A percentile compares a stretch with the other conserved stretches of the same genome.
These are phyloP conservation scores for Colostygia pectinataria DNA, from an alignment of 2,888 invertebrate species.

Conservation along the genomic window DNA sequence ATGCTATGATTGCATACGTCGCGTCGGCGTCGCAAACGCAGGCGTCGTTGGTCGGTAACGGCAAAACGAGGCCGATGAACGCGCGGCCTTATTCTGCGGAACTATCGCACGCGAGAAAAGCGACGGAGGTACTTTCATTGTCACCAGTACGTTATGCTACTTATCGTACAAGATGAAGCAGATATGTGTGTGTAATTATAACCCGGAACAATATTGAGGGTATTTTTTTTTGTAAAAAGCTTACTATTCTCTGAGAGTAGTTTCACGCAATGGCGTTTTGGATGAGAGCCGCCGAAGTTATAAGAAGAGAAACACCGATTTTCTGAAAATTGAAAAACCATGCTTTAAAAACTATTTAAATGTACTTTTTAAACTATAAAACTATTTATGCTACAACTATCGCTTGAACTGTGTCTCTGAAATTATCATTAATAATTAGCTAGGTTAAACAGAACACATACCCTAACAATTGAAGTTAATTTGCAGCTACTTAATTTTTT, in stretches of 20 bases:
- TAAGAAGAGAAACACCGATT: no score
- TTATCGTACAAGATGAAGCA: slow-evolving; percentile 20
- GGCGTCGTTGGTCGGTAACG: slow-evolving; percentile 53
- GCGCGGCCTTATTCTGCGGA: slow-evolving; percentile 77
- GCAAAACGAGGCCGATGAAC: slow-evolving; percentile 78
- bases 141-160: slow-evolving; percentile 55
- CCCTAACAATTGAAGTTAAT: not conserved
- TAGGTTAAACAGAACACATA: no score
- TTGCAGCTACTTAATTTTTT: not conserved
- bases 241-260: not conserved
- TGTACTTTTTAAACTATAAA: no score
- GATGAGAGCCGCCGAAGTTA: no score
- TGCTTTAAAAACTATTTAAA: no score
- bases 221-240: slow-evolving; percentile 1
- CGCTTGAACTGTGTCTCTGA: no score
- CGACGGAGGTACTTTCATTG: slow-evolving; percentile 77
- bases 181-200: slow-evolving; percentile 15
- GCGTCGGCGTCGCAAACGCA: slow-evolving; percentile 27
- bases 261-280: not conserved
- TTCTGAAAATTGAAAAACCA: no score
- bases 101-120: slow-evolving; percentile 78
- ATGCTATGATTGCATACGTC: slow-evolving; percentile 32
- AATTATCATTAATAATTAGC: no score
- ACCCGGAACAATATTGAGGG: slow-evolving; percentile 10
- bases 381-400: no score